A percentile compares a stretch with the other conserved stretches of the same genome.
phyloP scores from a whole-genome alignment of 2,797 vertebrate species.

The Thamnophis elegans region DNA sequence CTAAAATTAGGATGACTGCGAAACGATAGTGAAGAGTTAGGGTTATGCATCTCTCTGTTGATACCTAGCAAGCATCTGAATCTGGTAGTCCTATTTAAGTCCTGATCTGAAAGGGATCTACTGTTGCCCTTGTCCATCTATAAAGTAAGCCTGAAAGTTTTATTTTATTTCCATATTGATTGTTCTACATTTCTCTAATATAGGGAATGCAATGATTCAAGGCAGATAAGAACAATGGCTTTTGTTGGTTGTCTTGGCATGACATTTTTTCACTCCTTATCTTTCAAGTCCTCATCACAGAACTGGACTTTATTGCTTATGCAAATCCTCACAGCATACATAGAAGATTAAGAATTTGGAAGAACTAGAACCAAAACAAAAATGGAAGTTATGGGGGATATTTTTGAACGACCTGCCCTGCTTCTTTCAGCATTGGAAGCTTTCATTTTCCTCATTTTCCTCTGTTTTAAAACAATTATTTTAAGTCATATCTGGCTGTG shows the following conservation, averaged over 20 bases:
- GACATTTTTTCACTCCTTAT: neutral
- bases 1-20: neutral
- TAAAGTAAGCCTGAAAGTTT: neutral
- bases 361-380: neutral
- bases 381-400: neutral
- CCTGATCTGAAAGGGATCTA: neutral
- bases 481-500: neutral
- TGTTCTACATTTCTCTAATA: neutral
- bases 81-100: neutral
- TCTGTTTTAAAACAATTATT: neutral
- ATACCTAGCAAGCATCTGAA: neutral
- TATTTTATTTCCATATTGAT: neutral
- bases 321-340: neutral
- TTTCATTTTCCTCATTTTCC: neutral
- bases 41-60: neutral
- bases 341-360: neutral
- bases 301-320: neutral
- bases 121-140: neutral
- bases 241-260: neutral
- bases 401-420: neutral
- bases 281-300: neutral
- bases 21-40: neutral
- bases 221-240: neutral
- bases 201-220: neutral
- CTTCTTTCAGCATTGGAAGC: neutral